Evolutionary conservation across 2,888 invertebrate species (phyloP), one percentile per base, ranked within the genome.

Genomic region (Drosophila quinaria): DNA sequence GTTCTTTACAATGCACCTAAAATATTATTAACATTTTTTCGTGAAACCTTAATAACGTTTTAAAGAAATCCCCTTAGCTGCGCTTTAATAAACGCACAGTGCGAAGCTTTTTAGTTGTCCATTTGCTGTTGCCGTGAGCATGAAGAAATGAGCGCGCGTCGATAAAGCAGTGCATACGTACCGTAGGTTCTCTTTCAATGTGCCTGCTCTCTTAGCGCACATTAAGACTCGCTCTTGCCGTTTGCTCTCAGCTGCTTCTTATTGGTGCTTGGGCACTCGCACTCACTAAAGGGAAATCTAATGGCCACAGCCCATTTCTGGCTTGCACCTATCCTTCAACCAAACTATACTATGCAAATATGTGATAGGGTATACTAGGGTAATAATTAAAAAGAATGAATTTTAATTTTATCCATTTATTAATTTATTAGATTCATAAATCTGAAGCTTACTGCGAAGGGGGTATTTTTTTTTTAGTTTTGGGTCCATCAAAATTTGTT

Each of bases 301-400:
- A 62, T 66, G 69, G 79, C n/a, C 60, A 69, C 81, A 67, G 56
- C 79, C 78, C 81, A 71, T 69, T 71, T 72, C 59, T 33, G 44
- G 37, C 33, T 46, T 15, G 11, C 3, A 13, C 22, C 55, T 37
- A 22, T 39, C 29, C 39, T 54, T 47, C 22, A 11, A 15, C 8
- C 5, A 35, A 13, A 11, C 6, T 47, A 22, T 35, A 35, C 44
- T 15, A 39, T 31, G 19, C 19, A 19, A 19, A 3, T 33, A 11
- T 0, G 11, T 11, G 31, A 13, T 31, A 17, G 2, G 31, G 17
- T 49, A 31, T 47, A 31, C 29, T 29, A 41, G 41, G 10, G n/a
- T 3, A n/a, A 6, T 37, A 8, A 6, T 37, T n/a, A n/a, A 6
- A 37, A 37, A 37, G 1, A n/a, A 37, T 6, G n/a, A 37, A 6